A percentile compares a stretch with the other conserved stretches of the same genome.
phyloP scores from a whole-genome alignment of 2,113 vertebrate species.

The Pleuronectes platessa region DNA sequence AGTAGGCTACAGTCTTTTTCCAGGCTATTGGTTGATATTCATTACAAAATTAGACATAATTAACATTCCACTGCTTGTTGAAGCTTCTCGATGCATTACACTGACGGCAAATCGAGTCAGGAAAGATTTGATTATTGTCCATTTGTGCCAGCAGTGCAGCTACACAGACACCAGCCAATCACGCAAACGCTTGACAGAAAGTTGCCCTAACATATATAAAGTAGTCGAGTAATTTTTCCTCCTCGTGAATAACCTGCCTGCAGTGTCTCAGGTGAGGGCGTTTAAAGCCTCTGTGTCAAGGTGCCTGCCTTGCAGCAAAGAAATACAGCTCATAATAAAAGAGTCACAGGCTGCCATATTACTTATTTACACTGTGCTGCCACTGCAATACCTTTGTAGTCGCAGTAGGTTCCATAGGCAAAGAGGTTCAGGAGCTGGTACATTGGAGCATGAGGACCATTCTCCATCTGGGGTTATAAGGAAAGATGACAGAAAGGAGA shows the following conservation, averaged over 20 bases:
- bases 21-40: conserved; percentile 62
- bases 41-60: conserved; percentile 64
- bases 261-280: conserved; percentile 46
- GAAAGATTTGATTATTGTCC: conserved; percentile 41
- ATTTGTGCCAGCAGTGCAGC: conserved; percentile 16
- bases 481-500: conserved; percentile 19
- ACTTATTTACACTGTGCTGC: conserved; percentile 74
- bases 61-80: conserved; percentile 52
- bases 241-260: conserved; percentile 39
- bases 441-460: conserved; percentile 91
- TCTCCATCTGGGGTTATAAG: conserved; percentile 86
- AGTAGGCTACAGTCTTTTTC: conserved; percentile 58
- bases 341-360: conserved; percentile 54
- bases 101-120: conserved; percentile 44
- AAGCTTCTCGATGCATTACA: conserved; percentile 27
- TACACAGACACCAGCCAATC: conserved; percentile 19
- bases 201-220: conserved; percentile 8
- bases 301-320: conserved; percentile 45
- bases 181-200: conserved; percentile 13
- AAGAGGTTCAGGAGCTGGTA: conserved; percentile 96
- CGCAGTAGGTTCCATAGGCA: conserved; percentile 94
- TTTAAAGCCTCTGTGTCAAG: conserved; percentile 46
- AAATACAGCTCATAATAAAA: conserved; percentile 64
- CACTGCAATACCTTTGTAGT: conserved; percentile 89
- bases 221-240: conserved; percentile 16